Evolutionary conservation across 2,888 invertebrate genomes (phyloP), one percentile per base, ranked within the genome.

Genomic region (Synergus japonicus): DNA sequence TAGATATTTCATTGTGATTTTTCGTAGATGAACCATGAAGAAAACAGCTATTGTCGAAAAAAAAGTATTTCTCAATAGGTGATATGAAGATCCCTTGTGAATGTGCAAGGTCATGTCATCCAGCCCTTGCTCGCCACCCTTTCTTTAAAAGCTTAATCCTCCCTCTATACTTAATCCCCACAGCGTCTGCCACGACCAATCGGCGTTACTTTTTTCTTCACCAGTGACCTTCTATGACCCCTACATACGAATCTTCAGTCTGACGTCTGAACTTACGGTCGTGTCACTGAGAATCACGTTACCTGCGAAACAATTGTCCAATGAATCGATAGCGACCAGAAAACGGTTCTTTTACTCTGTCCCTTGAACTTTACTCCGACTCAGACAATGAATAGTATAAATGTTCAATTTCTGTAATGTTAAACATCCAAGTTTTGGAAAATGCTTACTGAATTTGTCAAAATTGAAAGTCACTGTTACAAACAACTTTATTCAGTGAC

Each of bases 251-350:
- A 63, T 63, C 29, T 63, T 63, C 63, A 13, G 13, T 63, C 63
- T 63, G 63, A 29, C 29, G 63, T 63, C 29, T 22, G 63, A 66
- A 66, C 66, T 66, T 66, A 43, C 43, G 66, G 66, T 44, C 10
- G 15, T 66, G 43, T 43, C n/a, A n/a, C 10, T 18, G 18, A 63
- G 63, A 60, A 60, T 63, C 63, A 13, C 63, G 29, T 63, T 63
- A 63, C 29, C 63, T 22, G 63, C 5, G 29, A 29, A 63, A 63
- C 13, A 63, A 63, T 63, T 63, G 63, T 63, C 63, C 63, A 29
- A 29, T 63, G 29, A 29, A 63, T 63, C 63, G 63, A 63, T 63
- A 63, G 12, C 29, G 5, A 63, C 22, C 29, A 22, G 43, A 8
- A 43, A 66, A 43, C 66, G 43, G 43, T 66, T 66, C 66, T 66